A percentile compares a stretch with the other conserved stretches of the same genome.
phyloP scores from a whole-genome alignment of 1,140 invertebrate genomes.

The Drosophila dunni region DNA sequence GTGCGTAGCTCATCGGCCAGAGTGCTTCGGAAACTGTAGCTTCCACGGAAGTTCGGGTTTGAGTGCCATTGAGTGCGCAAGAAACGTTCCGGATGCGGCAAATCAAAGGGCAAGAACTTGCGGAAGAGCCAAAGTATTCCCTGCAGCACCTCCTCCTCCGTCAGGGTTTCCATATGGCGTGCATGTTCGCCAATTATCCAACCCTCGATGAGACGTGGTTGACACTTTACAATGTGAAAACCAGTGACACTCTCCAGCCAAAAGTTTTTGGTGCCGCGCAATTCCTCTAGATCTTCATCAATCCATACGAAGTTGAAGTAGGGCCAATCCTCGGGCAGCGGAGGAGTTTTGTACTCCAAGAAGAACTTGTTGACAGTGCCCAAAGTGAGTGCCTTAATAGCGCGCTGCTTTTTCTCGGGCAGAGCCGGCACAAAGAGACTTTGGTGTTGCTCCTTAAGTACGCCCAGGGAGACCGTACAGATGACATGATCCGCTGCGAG shows the following conservation, averaged over 20 bases:
- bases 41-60: constrained; percentile 89
- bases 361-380: constrained; percentile 92
- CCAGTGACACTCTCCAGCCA: constrained; percentile 88
- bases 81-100: constrained; percentile 62
- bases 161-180: constrained; percentile 86
- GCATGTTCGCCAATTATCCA: constrained; percentile 87
- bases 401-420: constrained; percentile 86
- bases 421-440: constrained; percentile 87
- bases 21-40: constrained; percentile 89
- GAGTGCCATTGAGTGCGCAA: constrained; percentile 87
- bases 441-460: constrained; percentile 87
- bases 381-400: constrained; percentile 88
- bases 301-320: constrained; percentile 86
- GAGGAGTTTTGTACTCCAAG: constrained; percentile 87
- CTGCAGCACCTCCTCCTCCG: constrained; percentile 85
- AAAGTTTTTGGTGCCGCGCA: constrained; percentile 62
- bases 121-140: constrained; percentile 85
- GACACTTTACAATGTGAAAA: constrained; percentile 87
- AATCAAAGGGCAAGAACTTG: constrained; percentile 72
- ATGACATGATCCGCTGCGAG: constrained; percentile 88
- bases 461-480: constrained; percentile 89
- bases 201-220: constrained; percentile 89
- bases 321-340: constrained; percentile 86
- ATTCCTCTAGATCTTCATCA: constrained; percentile 83
- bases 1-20: constrained; percentile 86